Conservation (phyloP, 2,888 invertebrate genomes). For the Tridacna gigas region DNA sequence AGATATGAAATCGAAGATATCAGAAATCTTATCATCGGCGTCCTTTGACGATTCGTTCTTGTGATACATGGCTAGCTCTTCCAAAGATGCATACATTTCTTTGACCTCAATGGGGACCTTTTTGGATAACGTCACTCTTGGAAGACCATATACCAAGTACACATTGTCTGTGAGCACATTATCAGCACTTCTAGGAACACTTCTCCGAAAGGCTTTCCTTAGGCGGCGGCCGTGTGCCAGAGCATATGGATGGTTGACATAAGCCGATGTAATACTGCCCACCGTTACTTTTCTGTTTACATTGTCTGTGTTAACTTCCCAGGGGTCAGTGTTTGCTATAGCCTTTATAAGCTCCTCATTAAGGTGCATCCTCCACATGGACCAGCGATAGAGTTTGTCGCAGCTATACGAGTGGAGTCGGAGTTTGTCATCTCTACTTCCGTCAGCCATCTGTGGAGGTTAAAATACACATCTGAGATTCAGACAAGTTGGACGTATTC, state of each 20-base stretch:
- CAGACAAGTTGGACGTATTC: no score
- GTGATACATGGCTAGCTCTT: slow-evolving; percentile 10
- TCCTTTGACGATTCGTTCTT: background rate
- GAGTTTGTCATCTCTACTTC: background rate
- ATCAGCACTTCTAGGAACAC: background rate
- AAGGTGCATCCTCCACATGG: slow-evolving; percentile 61
- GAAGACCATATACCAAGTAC: slow-evolving; percentile 55
- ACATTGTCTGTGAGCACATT: slow-evolving; percentile 41
- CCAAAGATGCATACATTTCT: slow-evolving; percentile 39
- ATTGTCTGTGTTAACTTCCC: background rate
- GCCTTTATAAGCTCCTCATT: slow-evolving; percentile 52
- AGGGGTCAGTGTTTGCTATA: slow-evolving; percentile 9
- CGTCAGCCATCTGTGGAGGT: slow-evolving; percentile 21
- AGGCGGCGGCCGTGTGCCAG: slow-evolving; percentile 41
- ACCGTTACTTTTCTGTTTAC: background rate
- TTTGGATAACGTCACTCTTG: slow-evolving; percentile 41
- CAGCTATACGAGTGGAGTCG: slow-evolving; percentile 40
- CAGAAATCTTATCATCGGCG: slow-evolving; percentile 36
- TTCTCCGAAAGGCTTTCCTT: slow-evolving; percentile 23
- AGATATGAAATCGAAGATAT: slow-evolving; percentile 47
- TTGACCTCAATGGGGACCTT: slow-evolving; percentile 31
- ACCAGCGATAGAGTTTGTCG: slow-evolving; percentile 56
- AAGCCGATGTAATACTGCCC: slow-evolving; percentile 37
- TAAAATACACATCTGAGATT: no score
- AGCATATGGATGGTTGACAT: slow-evolving; percentile 43